Base-by-base conservation (phyloP, 2,888 invertebrate species). In the Sipha maydis region DNA sequence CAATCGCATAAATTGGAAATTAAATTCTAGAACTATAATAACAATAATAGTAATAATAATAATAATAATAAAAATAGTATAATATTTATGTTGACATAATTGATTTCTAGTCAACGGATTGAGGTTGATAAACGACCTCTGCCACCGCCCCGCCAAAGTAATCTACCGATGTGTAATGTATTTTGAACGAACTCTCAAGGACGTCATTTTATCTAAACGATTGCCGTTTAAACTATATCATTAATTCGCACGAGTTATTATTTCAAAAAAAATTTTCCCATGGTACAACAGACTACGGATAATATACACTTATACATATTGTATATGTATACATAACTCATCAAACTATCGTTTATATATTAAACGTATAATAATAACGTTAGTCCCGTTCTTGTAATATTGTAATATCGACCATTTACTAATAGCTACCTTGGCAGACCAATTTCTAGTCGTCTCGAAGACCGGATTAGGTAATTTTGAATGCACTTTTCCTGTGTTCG, bases 381-480 rank as follows among this genome's bases (percentile, higher is more conserved):
- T 38, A 38, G 61, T 25, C 61, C 79, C 71, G 71, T 71, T 31
- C 4, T n/a, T n/a, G n/a, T n/a, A n/a, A n/a, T n/a, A 56, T 9
- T 5, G 34, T 25, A 79, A 61, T 34, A 61, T 80, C 79, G 61
- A 80, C 61, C 79, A 38, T 67, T 48, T 38, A 80, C 79, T 80
- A 80, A 80, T 61, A 80, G 61, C 61, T 80, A 67, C 79, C 79
- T 80, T 61, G 79, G 79, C 79, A 61, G 61, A 80, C 79, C 79
- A 80, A 80, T 80, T 67, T 80, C 34, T 38, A 80, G 61, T 61
- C 25, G 34, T 56, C 25, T 61, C 61, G n/a, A 80, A 80, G 79
- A 80, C 79, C 79, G 79, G 79, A 67, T 80, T 80, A 67, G 79
- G 61, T 80, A 80, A 80, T 80, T 80, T 61, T 19, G n/a, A 61